These are phyloP conservation scores for Pseudocheirus occidentalis DNA, from an alignment of 2,797 vertebrate species.

Conservation along the genomic window DNA sequence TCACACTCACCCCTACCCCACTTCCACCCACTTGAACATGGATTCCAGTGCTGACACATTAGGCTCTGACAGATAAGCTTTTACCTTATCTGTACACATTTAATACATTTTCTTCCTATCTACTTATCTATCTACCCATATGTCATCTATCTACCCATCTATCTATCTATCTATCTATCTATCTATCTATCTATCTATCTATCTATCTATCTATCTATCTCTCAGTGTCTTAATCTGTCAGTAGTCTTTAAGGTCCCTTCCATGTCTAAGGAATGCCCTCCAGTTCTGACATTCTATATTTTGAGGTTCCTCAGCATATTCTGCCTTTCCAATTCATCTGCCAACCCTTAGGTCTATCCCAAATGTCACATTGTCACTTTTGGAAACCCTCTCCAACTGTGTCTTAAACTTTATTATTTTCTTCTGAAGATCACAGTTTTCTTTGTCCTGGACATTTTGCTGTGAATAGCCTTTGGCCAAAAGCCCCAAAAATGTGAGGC, in stretches of 20 bases:
- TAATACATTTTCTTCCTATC: not conserved
- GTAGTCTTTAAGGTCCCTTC: not conserved
- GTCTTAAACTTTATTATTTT: not conserved
- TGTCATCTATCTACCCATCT: not conserved
- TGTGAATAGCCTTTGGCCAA: not conserved
- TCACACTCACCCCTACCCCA: not conserved
- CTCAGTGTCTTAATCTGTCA: not conserved
- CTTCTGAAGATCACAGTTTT: not conserved
- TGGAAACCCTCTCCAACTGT: not conserved
- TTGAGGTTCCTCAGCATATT: not conserved
- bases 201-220: not conserved
- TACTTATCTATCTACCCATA: not conserved
- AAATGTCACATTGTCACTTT: not conserved
- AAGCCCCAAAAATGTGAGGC: not conserved
- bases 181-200: not conserved
- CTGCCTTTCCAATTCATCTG: not conserved
- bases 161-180: not conserved
- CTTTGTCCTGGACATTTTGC: slow-evolving; percentile 9
- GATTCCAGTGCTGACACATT: not conserved
- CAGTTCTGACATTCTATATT: not conserved
- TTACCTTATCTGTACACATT: not conserved
- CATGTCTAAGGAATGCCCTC: not conserved
- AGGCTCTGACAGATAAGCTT: not conserved
- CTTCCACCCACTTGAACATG: not conserved
- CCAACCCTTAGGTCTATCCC: not conserved